Evolutionary conservation across 2,797 vertebrate species (phyloP).

Genomic region (Eulemur albifrons): DNA sequence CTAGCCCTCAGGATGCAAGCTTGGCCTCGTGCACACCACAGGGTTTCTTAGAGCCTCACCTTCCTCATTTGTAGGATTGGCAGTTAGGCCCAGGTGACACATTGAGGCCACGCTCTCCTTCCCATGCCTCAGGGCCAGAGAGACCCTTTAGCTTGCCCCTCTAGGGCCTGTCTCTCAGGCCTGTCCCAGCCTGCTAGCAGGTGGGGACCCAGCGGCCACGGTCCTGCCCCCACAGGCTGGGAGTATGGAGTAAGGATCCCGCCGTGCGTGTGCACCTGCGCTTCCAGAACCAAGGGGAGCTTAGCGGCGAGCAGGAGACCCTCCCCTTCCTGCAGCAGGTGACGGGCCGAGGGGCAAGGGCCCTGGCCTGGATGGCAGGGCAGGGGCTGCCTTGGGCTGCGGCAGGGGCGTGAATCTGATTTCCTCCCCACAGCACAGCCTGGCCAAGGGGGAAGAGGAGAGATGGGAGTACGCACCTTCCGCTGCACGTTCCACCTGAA

Average conservation of each 20-base stretch:
- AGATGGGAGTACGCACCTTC: conserved; percentile 77
- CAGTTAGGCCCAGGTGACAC: not conserved
- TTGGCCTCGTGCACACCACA: not conserved
- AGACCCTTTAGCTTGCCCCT: not conserved
- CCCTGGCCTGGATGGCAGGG: not conserved
- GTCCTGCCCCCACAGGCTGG: conserved; percentile 75
- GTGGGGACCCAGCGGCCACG: not conserved
- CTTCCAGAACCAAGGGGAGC: not conserved
- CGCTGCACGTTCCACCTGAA: conserved; percentile 74
- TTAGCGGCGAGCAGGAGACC: conserved; percentile 18
- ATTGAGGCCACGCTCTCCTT: not conserved
- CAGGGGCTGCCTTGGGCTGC: fast-evolving
- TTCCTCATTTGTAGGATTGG: not conserved
- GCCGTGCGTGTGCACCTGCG: conserved; percentile 69
- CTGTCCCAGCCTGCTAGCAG: not conserved
- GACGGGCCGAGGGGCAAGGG: fast-evolving
- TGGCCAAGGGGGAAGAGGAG: not conserved
- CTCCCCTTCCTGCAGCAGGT: conserved; percentile 71
- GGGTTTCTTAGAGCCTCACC: not conserved
- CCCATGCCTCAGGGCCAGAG: not conserved
- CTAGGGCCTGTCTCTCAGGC: not conserved
- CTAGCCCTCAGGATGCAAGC: not conserved
- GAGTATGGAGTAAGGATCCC: conserved; percentile 67
- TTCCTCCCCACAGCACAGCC: conserved; percentile 27
- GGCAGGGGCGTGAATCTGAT: fast-evolving